Conservation (phyloP, 2,113 vertebrate genomes). For the Equus quagga region DNA sequence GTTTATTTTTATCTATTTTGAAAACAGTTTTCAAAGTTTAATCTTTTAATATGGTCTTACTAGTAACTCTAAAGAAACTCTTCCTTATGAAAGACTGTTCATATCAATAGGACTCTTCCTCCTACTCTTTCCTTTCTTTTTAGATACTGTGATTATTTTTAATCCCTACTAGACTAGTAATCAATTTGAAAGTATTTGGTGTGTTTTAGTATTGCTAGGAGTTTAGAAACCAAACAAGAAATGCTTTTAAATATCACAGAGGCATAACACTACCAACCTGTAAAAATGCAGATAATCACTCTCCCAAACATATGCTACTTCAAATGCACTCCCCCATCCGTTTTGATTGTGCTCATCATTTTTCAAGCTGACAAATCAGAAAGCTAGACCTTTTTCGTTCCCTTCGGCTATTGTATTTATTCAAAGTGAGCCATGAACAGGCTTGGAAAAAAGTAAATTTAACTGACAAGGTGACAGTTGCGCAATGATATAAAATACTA, state of each 20-base stretch:
- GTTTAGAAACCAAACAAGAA: not conserved
- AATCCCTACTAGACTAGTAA: not conserved
- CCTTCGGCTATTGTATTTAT: not conserved
- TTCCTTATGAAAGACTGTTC: not conserved
- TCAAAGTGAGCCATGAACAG: slow-evolving; percentile 38
- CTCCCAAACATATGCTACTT: slow-evolving; percentile 22
- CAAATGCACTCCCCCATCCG: slow-evolving; percentile 53
- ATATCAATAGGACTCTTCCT: not conserved
- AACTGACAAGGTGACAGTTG: slow-evolving; percentile 17
- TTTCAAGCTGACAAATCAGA: slow-evolving; percentile 66
- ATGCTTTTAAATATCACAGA: slow-evolving; percentile 53
- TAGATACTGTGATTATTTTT: slow-evolving; percentile 22
- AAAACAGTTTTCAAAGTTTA: slow-evolving; percentile 7
- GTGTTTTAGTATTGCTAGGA: not conserved
- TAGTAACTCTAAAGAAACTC: not conserved
- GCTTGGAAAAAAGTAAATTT: slow-evolving; percentile 20
- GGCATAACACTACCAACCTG: not conserved
- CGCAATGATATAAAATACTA: slow-evolving; percentile 24
- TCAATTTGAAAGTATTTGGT: slow-evolving; percentile 20
- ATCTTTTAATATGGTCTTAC: not conserved
- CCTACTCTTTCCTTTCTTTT: not conserved
- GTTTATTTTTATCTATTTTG: not conserved
- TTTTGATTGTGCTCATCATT: slow-evolving; percentile 58
- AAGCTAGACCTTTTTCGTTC: not conserved
- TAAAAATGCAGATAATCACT: slow-evolving; percentile 52